Evolutionary conservation across 2,888 invertebrate species (phyloP).

Genomic region (Zygogramma bicolorata): DNA sequence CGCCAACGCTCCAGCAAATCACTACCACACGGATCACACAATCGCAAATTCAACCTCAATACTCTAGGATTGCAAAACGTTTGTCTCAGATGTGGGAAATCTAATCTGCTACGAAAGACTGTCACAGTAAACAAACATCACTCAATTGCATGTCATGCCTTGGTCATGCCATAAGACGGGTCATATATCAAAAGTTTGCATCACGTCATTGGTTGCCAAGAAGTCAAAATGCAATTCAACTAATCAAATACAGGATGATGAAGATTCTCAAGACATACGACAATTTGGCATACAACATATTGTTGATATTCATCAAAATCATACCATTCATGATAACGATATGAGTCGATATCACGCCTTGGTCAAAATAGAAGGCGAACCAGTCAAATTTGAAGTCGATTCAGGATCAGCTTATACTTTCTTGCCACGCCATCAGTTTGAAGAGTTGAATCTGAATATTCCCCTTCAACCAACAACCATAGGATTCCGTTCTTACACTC

Average conservation of each 20-base stretch:
- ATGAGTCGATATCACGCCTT: not conserved
- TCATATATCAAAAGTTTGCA: not conserved
- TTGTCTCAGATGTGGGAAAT: not conserved
- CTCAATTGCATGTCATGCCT: not conserved
- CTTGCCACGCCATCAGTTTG: not conserved
- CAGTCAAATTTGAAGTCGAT: not conserved
- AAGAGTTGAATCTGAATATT: not conserved
- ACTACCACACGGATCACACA: not conserved
- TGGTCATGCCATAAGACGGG: too few species aligned
- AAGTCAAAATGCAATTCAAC: not conserved
- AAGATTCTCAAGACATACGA: not conserved
- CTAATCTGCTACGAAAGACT: not conserved
- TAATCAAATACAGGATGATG: not conserved
- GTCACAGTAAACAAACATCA: not conserved
- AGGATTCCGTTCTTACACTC: not conserved
- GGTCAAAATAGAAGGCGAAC: not conserved
- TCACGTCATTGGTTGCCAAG: not conserved
- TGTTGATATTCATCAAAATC: not conserved
- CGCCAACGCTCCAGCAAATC: not conserved
- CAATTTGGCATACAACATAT: not conserved
- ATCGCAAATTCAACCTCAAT: not conserved
- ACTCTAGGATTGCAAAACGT: not conserved
- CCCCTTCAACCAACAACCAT: not conserved
- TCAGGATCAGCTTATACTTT: not conserved
- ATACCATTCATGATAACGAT: not conserved